Conservation (phyloP, 2,113 vertebrate species). For the Amblyopsis rosae region DNA sequence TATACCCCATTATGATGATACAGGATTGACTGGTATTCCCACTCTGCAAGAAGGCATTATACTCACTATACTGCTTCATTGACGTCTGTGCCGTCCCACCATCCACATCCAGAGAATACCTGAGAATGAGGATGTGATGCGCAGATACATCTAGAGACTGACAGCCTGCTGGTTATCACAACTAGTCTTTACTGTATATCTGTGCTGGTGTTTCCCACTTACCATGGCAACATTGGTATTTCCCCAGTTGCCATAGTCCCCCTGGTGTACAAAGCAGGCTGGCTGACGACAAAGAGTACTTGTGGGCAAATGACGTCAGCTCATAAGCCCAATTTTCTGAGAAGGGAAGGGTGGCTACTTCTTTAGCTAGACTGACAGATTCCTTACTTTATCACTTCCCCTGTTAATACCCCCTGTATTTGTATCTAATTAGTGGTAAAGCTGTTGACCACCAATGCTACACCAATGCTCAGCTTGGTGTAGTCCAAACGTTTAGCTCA, state of each 20-base stretch:
- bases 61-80: conserved; percentile 77
- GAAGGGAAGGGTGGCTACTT: conserved; percentile 39
- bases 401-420: conserved; percentile 59
- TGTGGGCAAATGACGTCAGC: conserved; percentile 46
- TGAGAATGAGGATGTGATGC: conserved; percentile 20
- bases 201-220: conserved; percentile 29
- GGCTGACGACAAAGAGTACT: conserved; percentile 61
- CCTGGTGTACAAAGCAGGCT: conserved; percentile 68
- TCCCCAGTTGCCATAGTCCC: conserved; percentile 75
- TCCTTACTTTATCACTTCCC: conserved; percentile 36
- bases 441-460: conserved; percentile 30
- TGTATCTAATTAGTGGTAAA: conserved; percentile 62
- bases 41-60: conserved; percentile 16
- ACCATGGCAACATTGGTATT: conserved; percentile 75
- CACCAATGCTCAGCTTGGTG: conserved; percentile 2
- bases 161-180: too few species aligned
- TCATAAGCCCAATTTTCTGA: conserved; percentile 62
- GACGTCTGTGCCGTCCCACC: conserved; percentile 77
- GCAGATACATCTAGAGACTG: conserved; percentile 1
- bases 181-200: not conserved
- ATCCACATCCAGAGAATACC: conserved; percentile 78
- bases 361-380: conserved; percentile 44
- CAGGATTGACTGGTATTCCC: not conserved
- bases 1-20: not conserved
- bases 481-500: conserved; percentile 24